These are phyloP conservation scores for Coturnix japonica DNA, from an alignment of 2,113 vertebrate genomes.

Conservation along the genomic window DNA sequence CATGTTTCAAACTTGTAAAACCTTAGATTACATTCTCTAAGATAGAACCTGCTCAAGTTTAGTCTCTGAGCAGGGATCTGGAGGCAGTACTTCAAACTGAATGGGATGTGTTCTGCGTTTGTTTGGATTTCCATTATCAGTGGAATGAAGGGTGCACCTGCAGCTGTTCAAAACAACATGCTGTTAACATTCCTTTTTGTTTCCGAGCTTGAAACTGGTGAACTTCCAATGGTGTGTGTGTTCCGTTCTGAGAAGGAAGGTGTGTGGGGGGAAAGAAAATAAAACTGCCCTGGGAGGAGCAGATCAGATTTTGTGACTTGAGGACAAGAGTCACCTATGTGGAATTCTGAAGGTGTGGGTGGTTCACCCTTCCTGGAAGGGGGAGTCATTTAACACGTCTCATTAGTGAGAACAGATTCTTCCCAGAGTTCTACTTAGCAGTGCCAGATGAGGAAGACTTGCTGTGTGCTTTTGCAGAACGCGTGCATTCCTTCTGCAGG, in stretches of 20 bases:
- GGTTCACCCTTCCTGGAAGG: constrained; percentile 28
- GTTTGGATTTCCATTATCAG: neutral
- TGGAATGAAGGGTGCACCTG: neutral
- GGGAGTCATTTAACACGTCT: neutral
- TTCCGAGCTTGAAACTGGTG: neutral
- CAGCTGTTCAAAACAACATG: neutral
- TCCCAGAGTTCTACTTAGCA: neutral
- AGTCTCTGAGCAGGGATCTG: neutral
- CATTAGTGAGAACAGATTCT: neutral
- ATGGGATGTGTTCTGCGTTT: neutral
- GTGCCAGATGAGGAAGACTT: neutral
- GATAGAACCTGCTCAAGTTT: neutral
- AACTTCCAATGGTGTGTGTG: neutral
- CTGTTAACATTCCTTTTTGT: neutral
- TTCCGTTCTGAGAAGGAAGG: neutral
- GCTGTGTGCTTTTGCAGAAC: constrained; percentile 16
- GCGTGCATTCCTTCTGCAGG: constrained; percentile 11
- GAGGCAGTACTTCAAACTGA: neutral
- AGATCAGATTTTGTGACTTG: neutral
- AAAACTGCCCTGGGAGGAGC: neutral
- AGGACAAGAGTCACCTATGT: neutral
- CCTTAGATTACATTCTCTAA: neutral
- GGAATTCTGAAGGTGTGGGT: constrained; percentile 21
- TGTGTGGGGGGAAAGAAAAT: neutral
- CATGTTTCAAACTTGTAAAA: neutral